These are phyloP conservation scores for Pedetes capensis DNA, from an alignment of 2,113 vertebrate genomes.

Conservation along the genomic window DNA sequence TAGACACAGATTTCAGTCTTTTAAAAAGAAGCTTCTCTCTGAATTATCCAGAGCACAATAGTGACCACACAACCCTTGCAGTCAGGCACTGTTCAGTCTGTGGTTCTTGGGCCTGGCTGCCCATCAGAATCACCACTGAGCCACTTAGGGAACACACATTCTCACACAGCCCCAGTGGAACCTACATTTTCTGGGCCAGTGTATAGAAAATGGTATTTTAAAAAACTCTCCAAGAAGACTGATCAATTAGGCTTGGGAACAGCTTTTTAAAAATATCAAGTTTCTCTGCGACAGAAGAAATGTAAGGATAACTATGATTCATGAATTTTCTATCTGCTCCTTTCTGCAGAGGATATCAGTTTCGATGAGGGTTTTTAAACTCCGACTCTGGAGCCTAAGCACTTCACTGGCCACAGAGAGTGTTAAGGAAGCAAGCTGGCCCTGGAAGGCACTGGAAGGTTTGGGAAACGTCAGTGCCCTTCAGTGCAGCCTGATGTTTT, in stretches of 20 bases:
- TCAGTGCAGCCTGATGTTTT: neutral
- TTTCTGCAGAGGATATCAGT: neutral
- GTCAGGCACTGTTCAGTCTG: no score
- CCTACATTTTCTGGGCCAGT: neutral
- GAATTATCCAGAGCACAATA: neutral
- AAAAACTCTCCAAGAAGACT: neutral
- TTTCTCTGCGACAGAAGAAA: neutral
- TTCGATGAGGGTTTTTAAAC: slow-evolving; percentile 5
- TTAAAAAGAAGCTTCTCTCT: neutral
- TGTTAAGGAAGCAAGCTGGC: slow-evolving; percentile 5
- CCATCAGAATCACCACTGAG: neutral
- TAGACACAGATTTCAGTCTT: neutral
- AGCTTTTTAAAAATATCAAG: neutral
- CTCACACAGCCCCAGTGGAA: neutral
- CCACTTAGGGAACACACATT: neutral
- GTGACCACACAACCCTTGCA: neutral
- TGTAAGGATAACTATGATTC: neutral
- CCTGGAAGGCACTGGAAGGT: neutral
- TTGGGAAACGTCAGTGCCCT: neutral
- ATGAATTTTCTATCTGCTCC: neutral
- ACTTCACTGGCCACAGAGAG: neutral
- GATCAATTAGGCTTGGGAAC: neutral
- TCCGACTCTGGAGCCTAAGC: neutral
- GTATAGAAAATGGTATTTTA: neutral
- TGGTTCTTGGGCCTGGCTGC: fast-evolving